phyloP scores from a whole-genome alignment of 2,113 vertebrate genomes.

The Corythornis madagascariensis region DNA sequence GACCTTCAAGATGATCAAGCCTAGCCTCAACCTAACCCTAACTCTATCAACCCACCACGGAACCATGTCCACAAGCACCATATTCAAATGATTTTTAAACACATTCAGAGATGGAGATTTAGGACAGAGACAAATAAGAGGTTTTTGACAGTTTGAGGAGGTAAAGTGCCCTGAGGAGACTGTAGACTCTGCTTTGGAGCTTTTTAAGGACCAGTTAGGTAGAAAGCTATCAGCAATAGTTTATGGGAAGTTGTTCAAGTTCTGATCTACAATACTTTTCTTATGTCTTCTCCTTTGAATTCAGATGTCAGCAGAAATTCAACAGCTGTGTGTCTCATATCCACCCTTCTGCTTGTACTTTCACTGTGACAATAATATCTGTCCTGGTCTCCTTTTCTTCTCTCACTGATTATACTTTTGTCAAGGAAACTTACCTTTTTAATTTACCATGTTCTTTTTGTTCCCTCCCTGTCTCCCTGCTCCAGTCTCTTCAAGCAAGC shows the following conservation, averaged over 20 bases:
- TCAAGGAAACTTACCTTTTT: background rate
- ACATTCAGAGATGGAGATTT: background rate
- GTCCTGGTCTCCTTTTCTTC: background rate
- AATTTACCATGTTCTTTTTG: background rate
- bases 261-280: background rate
- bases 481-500: background rate
- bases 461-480: background rate
- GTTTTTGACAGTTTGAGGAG: background rate
- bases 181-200: background rate
- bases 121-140: background rate
- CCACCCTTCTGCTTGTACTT: background rate
- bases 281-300: constrained; percentile 15
- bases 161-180: background rate
- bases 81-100: too few relatives aligned
- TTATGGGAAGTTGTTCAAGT: background rate
- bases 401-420: background rate
- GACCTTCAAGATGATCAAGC: too few relatives aligned
- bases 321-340: background rate
- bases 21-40: too few relatives aligned
- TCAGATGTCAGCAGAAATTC: constrained; percentile 21
- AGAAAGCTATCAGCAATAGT: background rate
- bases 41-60: too few relatives aligned
- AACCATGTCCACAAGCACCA: too few relatives aligned
- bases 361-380: background rate
- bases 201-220: background rate